phyloP scores from a whole-genome alignment of 2,113 vertebrate species.

The Lepisosteus oculatus region DNA sequence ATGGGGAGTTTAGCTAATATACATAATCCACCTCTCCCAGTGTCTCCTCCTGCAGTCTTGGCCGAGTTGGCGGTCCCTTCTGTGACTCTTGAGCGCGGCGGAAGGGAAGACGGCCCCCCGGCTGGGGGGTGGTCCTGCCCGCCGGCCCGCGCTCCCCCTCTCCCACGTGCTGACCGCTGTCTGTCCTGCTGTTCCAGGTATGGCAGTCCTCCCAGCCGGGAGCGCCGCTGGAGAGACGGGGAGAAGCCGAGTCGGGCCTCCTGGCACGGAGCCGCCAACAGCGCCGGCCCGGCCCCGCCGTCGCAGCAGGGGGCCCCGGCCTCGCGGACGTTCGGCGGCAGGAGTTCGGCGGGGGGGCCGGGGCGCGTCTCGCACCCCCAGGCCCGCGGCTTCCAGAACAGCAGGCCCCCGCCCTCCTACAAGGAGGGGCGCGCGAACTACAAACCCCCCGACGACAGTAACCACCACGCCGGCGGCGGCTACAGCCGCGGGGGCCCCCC shows the following conservation, averaged over 20 bases:
- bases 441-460: slow-evolving; percentile 33
- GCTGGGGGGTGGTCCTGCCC: too few species aligned
- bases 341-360: slow-evolving; percentile 10
- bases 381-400: slow-evolving; percentile 42
- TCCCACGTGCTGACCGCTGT: background rate
- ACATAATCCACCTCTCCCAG: too few species aligned
- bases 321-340: slow-evolving; percentile 3
- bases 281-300: slow-evolving; percentile 28
- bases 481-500: slow-evolving; percentile 7
- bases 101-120: too few species aligned
- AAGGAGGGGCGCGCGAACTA: slow-evolving; percentile 35
- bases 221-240: slow-evolving; percentile 50
- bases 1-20: too few species aligned
- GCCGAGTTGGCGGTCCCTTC: too few species aligned
- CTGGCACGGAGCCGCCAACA: slow-evolving; percentile 50
- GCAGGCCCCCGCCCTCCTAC: slow-evolving; percentile 30
- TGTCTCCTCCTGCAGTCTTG: too few species aligned
- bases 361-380: slow-evolving; percentile 30
- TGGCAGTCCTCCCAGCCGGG: slow-evolving; percentile 45
- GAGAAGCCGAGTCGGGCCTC: slow-evolving; percentile 52
- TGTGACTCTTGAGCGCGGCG: too few species aligned
- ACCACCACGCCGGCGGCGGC: slow-evolving; percentile 15
- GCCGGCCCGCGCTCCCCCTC: background rate
- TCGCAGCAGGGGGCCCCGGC: slow-evolving; percentile 25
- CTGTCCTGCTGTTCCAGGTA: slow-evolving; percentile 35